phyloP scores from a whole-genome alignment of 2,888 invertebrate species.

The Dryadula phaetusa region DNA sequence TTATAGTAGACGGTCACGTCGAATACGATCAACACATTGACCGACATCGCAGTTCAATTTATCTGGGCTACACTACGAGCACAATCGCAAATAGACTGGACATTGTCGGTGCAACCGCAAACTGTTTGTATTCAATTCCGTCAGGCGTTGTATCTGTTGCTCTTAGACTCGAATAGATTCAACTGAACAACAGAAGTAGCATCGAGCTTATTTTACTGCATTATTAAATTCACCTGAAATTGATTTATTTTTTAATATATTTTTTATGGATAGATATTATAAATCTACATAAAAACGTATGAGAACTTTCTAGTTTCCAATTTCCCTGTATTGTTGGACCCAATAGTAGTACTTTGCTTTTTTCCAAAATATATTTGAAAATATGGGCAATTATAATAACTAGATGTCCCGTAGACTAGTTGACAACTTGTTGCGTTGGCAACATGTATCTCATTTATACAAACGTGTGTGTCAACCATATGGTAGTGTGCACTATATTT shows the following conservation, averaged over 20 bases:
- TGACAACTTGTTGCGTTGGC: too few relatives aligned
- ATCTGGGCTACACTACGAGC: slow-evolving; percentile 16
- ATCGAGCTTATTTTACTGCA: not conserved
- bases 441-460: too few relatives aligned
- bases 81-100: slow-evolving; percentile 44
- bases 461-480: too few relatives aligned
- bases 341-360: too few relatives aligned
- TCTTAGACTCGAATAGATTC: slow-evolving; percentile 27
- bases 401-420: too few relatives aligned
- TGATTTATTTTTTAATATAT: not conserved
- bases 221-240: not conserved
- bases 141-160: slow-evolving; percentile 50
- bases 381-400: too few relatives aligned
- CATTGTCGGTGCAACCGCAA: slow-evolving; percentile 62
- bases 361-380: too few relatives aligned
- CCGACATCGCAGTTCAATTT: slow-evolving; percentile 32
- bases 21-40: slow-evolving; percentile 33
- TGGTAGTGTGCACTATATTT: too few relatives aligned
- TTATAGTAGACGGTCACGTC: not conserved
- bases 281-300: too few relatives aligned
- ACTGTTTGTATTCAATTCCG: slow-evolving; percentile 60
- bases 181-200: slow-evolving; percentile 16
- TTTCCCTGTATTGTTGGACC: too few relatives aligned
- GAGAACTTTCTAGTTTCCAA: too few relatives aligned
- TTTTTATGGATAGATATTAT: too few relatives aligned